phyloP scores from a whole-genome alignment of 1,140 invertebrate species.

The Neodiprion fabricii region DNA sequence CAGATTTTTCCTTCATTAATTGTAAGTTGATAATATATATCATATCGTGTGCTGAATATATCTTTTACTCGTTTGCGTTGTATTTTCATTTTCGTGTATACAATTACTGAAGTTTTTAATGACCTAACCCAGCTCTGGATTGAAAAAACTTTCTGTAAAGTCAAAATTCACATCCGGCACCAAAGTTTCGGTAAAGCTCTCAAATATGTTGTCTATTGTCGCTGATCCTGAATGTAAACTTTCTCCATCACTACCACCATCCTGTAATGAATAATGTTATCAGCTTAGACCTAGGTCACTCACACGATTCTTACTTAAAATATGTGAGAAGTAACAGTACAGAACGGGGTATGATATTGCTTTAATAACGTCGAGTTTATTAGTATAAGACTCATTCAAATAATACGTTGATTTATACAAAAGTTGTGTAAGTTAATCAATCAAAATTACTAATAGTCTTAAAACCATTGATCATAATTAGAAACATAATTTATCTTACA shows the following conservation, averaged over 20 bases:
- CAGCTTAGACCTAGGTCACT: too few species aligned
- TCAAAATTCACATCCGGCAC: slow-evolving; percentile 8
- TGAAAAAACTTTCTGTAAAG: slow-evolving; percentile 7
- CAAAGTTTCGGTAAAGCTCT: background rate
- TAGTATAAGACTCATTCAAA: too few species aligned
- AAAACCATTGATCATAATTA: background rate
- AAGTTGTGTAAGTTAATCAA: background rate
- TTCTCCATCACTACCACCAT: slow-evolving; percentile 13
- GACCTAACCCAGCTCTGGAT: slow-evolving; percentile 5
- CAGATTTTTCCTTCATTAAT: background rate
- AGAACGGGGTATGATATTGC: too few species aligned
- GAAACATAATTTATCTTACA: background rate
- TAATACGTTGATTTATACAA: too few species aligned
- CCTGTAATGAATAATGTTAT: background rate
- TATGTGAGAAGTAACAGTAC: too few species aligned
- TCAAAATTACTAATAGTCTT: background rate
- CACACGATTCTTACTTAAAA: too few species aligned
- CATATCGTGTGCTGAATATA: background rate
- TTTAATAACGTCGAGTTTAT: too few species aligned
- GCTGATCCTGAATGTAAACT: slow-evolving; percentile 10
- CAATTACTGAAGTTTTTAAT: background rate
- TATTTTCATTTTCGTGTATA: background rate
- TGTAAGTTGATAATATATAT: too few species aligned
- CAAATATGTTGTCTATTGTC: slow-evolving; percentile 5
- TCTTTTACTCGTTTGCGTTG: background rate